These are phyloP conservation scores for Poecilia wingei DNA, from an alignment of 2,797 vertebrate genomes.

Conservation along the genomic window DNA sequence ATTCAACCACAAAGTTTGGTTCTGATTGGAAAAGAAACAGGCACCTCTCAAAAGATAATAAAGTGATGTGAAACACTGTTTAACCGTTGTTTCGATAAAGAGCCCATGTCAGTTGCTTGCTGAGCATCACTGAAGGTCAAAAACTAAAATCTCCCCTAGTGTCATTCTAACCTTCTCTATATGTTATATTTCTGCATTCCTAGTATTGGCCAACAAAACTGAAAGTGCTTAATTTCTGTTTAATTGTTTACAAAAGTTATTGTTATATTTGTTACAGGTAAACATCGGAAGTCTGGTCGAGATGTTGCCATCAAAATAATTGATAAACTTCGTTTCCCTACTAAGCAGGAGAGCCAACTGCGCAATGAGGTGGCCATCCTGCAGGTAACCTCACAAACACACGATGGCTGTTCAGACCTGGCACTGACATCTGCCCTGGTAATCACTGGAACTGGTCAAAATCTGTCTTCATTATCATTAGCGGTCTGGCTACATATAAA, in stretches of 20 bases:
- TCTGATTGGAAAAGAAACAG: not conserved
- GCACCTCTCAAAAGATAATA: not conserved
- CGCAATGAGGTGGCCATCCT: conserved; percentile 98
- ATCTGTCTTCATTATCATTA: too few species aligned
- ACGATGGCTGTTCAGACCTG: not conserved
- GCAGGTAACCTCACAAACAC: conserved; percentile 81
- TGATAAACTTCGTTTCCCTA: conserved; percentile 96
- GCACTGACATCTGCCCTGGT: not conserved
- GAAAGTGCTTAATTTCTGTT: not conserved
- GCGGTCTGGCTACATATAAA: too few species aligned
- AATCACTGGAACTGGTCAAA: not conserved
- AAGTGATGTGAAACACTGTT: not conserved
- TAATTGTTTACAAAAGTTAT: not conserved
- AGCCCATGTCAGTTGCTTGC: not conserved
- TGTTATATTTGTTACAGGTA: conserved; percentile 77
- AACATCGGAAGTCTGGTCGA: conserved; percentile 95
- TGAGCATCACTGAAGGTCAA: not conserved
- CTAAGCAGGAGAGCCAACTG: conserved; percentile 97
- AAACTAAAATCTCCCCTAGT: not conserved
- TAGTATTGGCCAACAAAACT: not conserved
- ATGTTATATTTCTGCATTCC: not conserved
- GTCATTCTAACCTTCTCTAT: not conserved
- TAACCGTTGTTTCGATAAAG: not conserved
- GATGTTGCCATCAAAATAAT: conserved; percentile 99
- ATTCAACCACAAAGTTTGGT: not conserved